phyloP scores from a whole-genome alignment of 2,797 vertebrate species.

The Ceyx erithaca region DNA sequence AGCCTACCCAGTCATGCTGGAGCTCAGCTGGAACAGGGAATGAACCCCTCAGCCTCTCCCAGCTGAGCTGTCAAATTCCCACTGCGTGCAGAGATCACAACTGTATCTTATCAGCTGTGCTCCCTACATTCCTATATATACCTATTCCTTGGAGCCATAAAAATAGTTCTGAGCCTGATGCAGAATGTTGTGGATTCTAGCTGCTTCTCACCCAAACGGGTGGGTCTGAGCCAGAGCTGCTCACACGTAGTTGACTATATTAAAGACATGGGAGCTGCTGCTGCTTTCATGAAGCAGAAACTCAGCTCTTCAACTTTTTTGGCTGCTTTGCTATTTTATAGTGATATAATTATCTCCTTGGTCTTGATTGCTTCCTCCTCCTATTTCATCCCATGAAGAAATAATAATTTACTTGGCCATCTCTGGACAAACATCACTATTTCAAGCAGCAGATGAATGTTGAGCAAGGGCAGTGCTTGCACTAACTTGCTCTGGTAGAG shows the following conservation, averaged over 20 bases:
- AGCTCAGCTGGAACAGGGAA: neutral
- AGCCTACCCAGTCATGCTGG: neutral
- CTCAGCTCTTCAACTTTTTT: neutral
- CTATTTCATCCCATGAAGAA: neutral
- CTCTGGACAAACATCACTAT: neutral
- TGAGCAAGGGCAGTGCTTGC: neutral
- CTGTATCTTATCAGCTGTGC: neutral
- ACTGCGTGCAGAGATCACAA: neutral
- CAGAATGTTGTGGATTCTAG: neutral
- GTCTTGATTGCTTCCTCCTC: constrained; percentile 4
- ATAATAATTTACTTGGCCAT: neutral
- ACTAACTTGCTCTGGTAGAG: neutral
- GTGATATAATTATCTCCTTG: neutral
- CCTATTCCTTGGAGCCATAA: neutral
- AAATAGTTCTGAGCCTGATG: neutral
- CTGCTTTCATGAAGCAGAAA: neutral
- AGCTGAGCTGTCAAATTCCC: neutral
- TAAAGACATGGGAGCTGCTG: neutral
- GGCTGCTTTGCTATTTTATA: neutral
- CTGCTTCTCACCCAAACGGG: neutral
- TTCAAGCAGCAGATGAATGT: neutral
- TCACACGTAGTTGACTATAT: neutral
- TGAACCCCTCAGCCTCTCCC: neutral
- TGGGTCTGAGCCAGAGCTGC: neutral
- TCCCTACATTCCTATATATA: neutral